These are phyloP conservation scores for Atrichornis clamosus DNA, from an alignment of 2,113 vertebrate species.

Conservation along the genomic window DNA sequence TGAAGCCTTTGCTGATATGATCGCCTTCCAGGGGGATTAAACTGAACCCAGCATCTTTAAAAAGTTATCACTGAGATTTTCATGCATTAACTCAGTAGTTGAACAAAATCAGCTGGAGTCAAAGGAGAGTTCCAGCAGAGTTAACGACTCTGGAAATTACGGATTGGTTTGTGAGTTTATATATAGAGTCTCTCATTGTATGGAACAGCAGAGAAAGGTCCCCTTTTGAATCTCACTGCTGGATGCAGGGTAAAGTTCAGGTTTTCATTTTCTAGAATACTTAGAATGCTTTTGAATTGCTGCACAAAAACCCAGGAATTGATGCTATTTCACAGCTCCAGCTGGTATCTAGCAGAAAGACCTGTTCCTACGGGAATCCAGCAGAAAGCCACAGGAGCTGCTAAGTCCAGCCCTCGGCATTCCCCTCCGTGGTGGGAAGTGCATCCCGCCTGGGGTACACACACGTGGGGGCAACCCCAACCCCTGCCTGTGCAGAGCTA, in stretches of 20 bases:
- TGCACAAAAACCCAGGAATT: neutral
- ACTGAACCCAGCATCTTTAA: neutral
- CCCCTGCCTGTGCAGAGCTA: neutral
- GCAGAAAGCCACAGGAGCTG: neutral
- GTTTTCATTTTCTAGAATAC: neutral
- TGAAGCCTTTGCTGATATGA: neutral
- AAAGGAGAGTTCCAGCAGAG: slow-evolving; percentile 41
- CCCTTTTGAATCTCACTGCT: slow-evolving; percentile 10
- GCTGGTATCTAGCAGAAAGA: neutral
- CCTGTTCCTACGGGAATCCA: neutral
- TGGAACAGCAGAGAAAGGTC: neutral
- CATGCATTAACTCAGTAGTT: slow-evolving; percentile 3
- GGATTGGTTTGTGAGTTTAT: slow-evolving; percentile 38
- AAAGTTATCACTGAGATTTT: neutral
- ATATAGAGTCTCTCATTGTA: slow-evolving; percentile 21
- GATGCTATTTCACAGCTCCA: neutral
- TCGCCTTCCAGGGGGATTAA: neutral
- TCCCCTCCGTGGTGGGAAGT: neutral
- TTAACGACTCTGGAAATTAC: slow-evolving; percentile 44
- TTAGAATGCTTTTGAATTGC: slow-evolving; percentile 10
- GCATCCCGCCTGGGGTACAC: neutral
- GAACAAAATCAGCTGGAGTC: slow-evolving; percentile 15
- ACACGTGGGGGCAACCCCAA: accelerated
- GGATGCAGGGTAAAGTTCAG: neutral
- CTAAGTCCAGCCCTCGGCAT: neutral